Evolutionary conservation across 2,797 vertebrate genomes (phyloP).

Genomic region (Gymnothorax reevesii): DNA sequence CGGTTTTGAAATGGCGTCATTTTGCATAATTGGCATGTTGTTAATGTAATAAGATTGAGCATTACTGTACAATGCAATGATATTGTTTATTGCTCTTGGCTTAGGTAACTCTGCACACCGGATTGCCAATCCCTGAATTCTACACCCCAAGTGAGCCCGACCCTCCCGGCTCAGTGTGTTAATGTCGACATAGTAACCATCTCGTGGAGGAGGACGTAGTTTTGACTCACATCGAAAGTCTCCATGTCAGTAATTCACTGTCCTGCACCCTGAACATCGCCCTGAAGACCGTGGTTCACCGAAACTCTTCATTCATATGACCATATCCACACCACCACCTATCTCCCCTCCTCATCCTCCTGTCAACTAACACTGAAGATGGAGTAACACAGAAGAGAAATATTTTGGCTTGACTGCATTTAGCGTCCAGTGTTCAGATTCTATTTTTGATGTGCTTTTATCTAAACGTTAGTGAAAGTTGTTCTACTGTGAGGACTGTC

Average conservation of each 20-base stretch:
- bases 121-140: constrained; percentile 92
- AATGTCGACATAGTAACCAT: constrained; percentile 19
- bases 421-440: constrained; percentile 12
- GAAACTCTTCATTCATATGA: not conserved
- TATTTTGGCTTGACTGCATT: not conserved
- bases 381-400: not conserved
- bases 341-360: not conserved
- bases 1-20: not conserved
- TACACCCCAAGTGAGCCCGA: constrained; percentile 80
- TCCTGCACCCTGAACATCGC: not conserved
- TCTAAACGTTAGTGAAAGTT: not conserved
- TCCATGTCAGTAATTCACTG: not conserved
- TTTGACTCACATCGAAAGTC: constrained; percentile 4
- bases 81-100: constrained; percentile 37
- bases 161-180: constrained; percentile 71
- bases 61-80: not conserved
- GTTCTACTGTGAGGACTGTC: not conserved
- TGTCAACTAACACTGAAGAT: not conserved
- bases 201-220: not conserved
- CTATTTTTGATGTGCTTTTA: constrained; percentile 11
- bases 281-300: not conserved
- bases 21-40: not conserved
- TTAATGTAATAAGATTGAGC: not conserved
- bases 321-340: not conserved
- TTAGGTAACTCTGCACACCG: constrained; percentile 94